Evolutionary conservation across 1,140 invertebrate species (phyloP).

Genomic region (Hyphantria cunea): DNA sequence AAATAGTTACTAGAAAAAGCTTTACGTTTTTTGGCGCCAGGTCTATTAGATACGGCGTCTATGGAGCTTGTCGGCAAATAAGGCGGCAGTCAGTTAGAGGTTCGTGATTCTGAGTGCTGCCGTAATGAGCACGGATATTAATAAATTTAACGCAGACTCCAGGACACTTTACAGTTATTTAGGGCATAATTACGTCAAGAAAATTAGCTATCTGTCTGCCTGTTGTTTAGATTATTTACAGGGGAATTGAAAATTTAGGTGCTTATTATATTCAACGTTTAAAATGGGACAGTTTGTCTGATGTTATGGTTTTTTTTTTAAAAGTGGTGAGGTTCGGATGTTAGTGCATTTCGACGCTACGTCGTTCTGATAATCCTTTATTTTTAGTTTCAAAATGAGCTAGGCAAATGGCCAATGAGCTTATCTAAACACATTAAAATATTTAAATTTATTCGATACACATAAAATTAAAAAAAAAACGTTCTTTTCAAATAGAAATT

Average conservation of each 20-base stretch:
- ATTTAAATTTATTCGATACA: too few relatives aligned
- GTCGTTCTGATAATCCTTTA: too few relatives aligned
- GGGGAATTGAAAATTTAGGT: neutral
- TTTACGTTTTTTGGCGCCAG: neutral
- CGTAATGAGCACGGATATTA: slow-evolving; percentile 66
- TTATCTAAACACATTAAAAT: too few relatives aligned
- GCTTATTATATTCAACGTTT: neutral
- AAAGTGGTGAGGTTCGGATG: too few relatives aligned
- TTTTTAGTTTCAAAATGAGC: too few relatives aligned
- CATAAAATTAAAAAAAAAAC: too few relatives aligned
- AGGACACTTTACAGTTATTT: slow-evolving; percentile 63
- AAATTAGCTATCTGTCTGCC: slow-evolving; percentile 47
- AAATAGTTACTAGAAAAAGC: neutral
- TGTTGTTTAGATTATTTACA: slow-evolving; percentile 41
- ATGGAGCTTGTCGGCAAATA: slow-evolving; percentile 66
- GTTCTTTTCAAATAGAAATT: too few relatives aligned
- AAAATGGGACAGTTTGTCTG: too few relatives aligned
- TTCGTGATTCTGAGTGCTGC: slow-evolving; percentile 63
- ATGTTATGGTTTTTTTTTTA: too few relatives aligned
- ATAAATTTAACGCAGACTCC: slow-evolving; percentile 59
- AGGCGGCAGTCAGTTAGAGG: slow-evolving; percentile 68
- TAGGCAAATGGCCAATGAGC: too few relatives aligned
- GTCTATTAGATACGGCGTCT: slow-evolving; percentile 42
- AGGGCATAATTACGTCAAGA: slow-evolving; percentile 51
- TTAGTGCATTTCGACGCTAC: too few relatives aligned